Evolutionary conservation across 2,113 vertebrate genomes (phyloP).

Genomic region (Tupaia chinensis): DNA sequence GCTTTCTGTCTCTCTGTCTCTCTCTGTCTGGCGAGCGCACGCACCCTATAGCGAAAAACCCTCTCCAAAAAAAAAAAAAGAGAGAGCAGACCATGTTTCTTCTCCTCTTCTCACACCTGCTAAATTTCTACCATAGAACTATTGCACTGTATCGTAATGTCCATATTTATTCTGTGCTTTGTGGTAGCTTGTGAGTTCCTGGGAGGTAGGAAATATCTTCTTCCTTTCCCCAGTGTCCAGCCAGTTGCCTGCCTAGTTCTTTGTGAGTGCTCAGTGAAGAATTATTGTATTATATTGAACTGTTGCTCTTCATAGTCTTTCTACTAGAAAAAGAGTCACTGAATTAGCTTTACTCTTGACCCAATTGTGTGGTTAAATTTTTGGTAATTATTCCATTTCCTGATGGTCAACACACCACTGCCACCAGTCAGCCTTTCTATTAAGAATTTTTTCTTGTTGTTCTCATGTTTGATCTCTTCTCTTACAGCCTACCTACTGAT

Average conservation of each 20-base stretch:
- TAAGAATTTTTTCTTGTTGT: slow-evolving; percentile 9
- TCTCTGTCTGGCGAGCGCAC: too few relatives aligned
- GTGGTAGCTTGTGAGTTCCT: background rate
- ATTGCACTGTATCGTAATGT: background rate
- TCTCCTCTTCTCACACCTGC: background rate
- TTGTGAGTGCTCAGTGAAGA: background rate
- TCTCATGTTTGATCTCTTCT: slow-evolving; percentile 60
- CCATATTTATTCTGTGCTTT: background rate
- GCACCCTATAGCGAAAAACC: too few relatives aligned
- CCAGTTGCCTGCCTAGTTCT: background rate
- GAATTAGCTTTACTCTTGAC: slow-evolving; percentile 5
- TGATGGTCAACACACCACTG: background rate
- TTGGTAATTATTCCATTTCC: background rate
- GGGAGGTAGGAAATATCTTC: background rate
- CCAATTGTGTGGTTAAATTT: background rate
- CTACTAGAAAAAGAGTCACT: background rate
- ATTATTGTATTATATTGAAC: background rate
- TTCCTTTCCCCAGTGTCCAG: background rate
- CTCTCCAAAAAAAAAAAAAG: background rate
- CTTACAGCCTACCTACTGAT: slow-evolving; percentile 92
- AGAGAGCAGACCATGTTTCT: background rate
- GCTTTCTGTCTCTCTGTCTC: too few relatives aligned
- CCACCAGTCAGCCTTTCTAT: background rate
- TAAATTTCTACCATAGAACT: background rate
- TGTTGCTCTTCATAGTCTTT: background rate